These are phyloP conservation scores for Caenorhabditis inopinata DNA, from an alignment of 1,140 invertebrate species.

Conservation along the genomic window DNA sequence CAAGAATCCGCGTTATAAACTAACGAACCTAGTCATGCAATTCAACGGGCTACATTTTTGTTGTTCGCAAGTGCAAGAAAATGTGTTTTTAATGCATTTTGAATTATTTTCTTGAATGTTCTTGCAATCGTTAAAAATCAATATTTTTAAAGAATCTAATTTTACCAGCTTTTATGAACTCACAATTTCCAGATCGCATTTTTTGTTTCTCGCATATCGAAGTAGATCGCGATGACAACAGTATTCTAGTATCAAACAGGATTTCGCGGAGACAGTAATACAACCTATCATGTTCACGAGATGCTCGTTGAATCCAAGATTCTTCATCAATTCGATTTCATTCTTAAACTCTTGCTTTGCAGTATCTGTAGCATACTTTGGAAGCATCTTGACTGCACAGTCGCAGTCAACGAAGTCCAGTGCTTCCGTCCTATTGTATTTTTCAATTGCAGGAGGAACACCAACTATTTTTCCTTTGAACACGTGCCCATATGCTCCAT, in stretches of 20 bases:
- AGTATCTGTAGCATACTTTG: conserved; percentile 83
- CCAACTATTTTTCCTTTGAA: conserved; percentile 55
- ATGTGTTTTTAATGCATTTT: too few relatives aligned
- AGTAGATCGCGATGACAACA: conserved; percentile 57
- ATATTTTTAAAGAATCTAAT: too few relatives aligned
- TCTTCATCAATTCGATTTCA: conserved; percentile 96
- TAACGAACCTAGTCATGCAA: too few relatives aligned
- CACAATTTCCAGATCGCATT: conserved; percentile 55
- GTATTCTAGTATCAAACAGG: conserved; percentile 57
- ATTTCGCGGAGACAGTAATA: conserved; percentile 68
- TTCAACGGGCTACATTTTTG: too few relatives aligned
- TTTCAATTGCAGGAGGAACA: conserved; percentile 51
- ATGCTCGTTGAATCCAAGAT: conserved; percentile 89
- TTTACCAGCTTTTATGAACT: too few relatives aligned
- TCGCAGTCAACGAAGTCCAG: conserved; percentile 35
- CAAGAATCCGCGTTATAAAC: too few relatives aligned
- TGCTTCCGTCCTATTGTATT: conserved; percentile 39
- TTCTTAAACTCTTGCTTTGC: conserved; percentile 93
- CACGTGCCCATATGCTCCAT: conserved; percentile 57
- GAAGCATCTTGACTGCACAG: conserved; percentile 54
- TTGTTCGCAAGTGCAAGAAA: too few relatives aligned
- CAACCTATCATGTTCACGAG: conserved; percentile 89
- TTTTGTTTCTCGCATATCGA: conserved; percentile 56
- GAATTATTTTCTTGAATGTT: too few relatives aligned
- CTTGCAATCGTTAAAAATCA: too few relatives aligned